Evolutionary conservation across 1,140 invertebrate genomes (phyloP).

Genomic region (Drosophila bocqueti): DNA sequence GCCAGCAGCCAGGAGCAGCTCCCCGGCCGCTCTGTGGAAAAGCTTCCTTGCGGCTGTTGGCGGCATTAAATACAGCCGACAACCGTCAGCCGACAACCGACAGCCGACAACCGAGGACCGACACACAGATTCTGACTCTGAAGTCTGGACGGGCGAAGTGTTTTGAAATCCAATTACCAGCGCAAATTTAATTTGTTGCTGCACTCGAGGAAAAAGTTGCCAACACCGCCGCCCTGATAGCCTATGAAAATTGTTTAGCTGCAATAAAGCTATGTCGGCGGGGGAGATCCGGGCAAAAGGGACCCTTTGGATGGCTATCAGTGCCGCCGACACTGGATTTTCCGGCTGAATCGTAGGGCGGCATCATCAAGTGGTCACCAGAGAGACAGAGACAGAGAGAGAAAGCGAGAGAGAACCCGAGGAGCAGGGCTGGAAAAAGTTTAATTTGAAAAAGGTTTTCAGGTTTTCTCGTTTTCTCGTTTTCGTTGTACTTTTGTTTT

Average conservation of each 20-base stretch:
- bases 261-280: slow-evolving; percentile 64
- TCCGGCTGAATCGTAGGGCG: slow-evolving; percentile 47
- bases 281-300: background rate
- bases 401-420: background rate
- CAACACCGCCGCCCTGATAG: slow-evolving; percentile 72
- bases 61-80: slow-evolving; percentile 79
- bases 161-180: slow-evolving; percentile 83
- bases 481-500: slow-evolving; percentile 52
- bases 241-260: slow-evolving; percentile 82
- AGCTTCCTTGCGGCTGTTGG: slow-evolving; percentile 73
- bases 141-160: slow-evolving; percentile 68
- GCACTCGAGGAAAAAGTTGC: slow-evolving; percentile 80
- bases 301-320: slow-evolving; percentile 29
- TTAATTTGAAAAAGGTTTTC: slow-evolving; percentile 81
- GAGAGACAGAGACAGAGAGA: slow-evolving; percentile 33
- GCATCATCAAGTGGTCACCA: slow-evolving; percentile 80
- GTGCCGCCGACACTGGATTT: slow-evolving; percentile 43
- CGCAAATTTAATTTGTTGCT: slow-evolving; percentile 84
- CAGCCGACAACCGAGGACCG: background rate
- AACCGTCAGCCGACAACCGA: slow-evolving; percentile 17
- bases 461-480: slow-evolving; percentile 35
- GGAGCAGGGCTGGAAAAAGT: slow-evolving; percentile 58
- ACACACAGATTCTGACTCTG: slow-evolving; percentile 33
- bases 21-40: slow-evolving; percentile 59
- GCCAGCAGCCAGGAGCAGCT: slow-evolving; percentile 26